A percentile compares a stretch with the other conserved stretches of the same genome.
Conservation (phyloP, 1,140 invertebrate genomes). For the Lamellibrachia luymesi region DNA sequence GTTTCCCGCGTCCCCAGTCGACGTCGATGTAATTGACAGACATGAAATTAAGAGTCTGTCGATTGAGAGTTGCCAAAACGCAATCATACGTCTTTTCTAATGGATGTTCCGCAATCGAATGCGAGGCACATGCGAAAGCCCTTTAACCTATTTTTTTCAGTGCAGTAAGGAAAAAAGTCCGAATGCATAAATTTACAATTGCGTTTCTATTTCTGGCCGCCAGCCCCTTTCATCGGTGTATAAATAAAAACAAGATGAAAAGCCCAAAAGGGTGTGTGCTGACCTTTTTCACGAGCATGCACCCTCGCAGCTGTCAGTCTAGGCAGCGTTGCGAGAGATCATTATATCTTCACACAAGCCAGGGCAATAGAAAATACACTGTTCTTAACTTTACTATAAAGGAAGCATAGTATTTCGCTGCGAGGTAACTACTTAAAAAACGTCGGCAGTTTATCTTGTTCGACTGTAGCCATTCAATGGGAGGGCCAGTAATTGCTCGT, state of each 20-base stretch:
- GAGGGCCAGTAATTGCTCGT: not conserved
- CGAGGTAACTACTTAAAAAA: not conserved
- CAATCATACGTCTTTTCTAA: not conserved
- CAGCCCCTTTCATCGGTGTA: not conserved
- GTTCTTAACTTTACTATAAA: not conserved
- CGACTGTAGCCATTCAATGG: not conserved
- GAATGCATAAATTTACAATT: not conserved
- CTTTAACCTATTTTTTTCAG: not conserved
- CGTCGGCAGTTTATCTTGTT: not conserved
- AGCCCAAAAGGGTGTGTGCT: not conserved
- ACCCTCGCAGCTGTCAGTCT: not conserved
- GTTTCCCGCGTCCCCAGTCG: not conserved
- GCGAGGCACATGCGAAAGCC: not conserved
- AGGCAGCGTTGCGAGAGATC: not conserved
- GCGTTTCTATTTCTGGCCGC: not conserved
- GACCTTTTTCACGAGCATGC: not conserved
- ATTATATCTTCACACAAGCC: not conserved
- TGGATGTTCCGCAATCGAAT: not conserved
- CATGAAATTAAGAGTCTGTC: not conserved
- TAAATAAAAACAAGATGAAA: not conserved
- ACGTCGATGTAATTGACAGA: not conserved
- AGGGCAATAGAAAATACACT: not conserved
- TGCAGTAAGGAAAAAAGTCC: not conserved
- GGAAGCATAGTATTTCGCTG: not conserved
- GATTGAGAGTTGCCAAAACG: not conserved